Base-by-base conservation (phyloP, 2,113 vertebrate genomes). In the Athene noctua region DNA sequence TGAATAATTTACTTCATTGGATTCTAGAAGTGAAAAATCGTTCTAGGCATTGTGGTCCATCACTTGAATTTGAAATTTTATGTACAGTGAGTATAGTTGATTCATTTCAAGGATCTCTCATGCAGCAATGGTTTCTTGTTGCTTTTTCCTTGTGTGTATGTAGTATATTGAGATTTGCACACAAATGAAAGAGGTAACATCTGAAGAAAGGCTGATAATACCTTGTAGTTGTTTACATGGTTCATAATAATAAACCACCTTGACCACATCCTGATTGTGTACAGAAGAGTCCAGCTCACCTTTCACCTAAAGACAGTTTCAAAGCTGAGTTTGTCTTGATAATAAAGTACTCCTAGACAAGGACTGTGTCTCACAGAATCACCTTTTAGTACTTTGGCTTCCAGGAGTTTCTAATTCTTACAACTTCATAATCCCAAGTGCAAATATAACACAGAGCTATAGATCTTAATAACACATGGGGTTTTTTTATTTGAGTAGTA, bases 41-140 rank as follows among this genome's bases (percentile, higher is more conserved):
- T 78, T 80, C 44, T 63, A 36, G 19, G 3, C 40, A 29, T 77
- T 58, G 22, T 73, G 30, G 15, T 80, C 30, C 46, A 58, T 26
- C 44, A 62, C 15, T 34, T 55, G 25, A 80, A 22, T 86, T 81
- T 58, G 32, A 73, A 87, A 10, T 36, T 71, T 80, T 79, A 44
- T 44, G 17, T 44, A 44, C 16, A 16, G 44, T 46, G 44, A 46
- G 0, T 44, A 12, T 23, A 57, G 15, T 51, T 80, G 44, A 72
- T 21, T 46, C 12, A 42, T 67, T 84, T 87, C 27, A 34, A 54
- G 42, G 47, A 58, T 67, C 32, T 78, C 15, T 59, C 19, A 34
- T 0, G 1, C 15, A 72, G 17, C 5, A 54, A 27, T 29, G 11
- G 1, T 0, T 6, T 44, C 42, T 79, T 83, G 15, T 44, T 85